A percentile compares a stretch with the other conserved stretches of the same genome.
Evolutionary conservation across 2,888 invertebrate species (phyloP).

Genomic region (Dermolepida albohirtum): DNA sequence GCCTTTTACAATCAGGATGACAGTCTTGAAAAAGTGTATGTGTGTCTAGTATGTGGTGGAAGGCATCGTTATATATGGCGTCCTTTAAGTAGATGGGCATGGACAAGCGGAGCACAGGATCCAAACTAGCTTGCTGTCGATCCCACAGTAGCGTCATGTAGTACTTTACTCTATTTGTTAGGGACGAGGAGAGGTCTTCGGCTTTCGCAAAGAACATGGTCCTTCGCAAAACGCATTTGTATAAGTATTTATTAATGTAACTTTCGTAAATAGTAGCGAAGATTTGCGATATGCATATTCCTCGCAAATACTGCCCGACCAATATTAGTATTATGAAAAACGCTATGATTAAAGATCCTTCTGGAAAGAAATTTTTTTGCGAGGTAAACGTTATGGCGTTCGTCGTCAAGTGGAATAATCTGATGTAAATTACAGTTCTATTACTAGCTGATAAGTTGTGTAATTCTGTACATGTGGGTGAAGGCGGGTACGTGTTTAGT

Average conservation of each 20-base stretch:
- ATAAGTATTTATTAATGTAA: constrained; percentile 18
- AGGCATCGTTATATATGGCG: constrained; percentile 32
- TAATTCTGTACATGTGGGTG: constrained; percentile 17
- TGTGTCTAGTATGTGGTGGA: constrained; percentile 20
- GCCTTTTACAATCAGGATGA: constrained; percentile 40
- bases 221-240: constrained; percentile 11
- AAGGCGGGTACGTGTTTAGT: constrained; percentile 32
- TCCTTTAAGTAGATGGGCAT: constrained; percentile 37
- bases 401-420: constrained; percentile 7
- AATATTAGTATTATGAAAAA: constrained; percentile 35
- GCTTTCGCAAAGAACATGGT: constrained; percentile 24
- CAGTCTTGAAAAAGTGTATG: constrained; percentile 41
- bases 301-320: constrained; percentile 21
- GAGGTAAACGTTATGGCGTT: constrained; percentile 29
- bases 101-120: constrained; percentile 6
- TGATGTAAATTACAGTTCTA: constrained; percentile 11
- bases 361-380: constrained; percentile 33
- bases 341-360: constrained; percentile 14
- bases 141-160: constrained; percentile 34
- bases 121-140: constrained; percentile 10
- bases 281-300: constrained; percentile 28
- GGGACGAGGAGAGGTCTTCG: constrained; percentile 29
- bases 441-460: not conserved
- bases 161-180: constrained; percentile 3
- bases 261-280: constrained; percentile 21